Base-by-base conservation (phyloP, 2,888 invertebrate genomes). In the Hyalella azteca region DNA sequence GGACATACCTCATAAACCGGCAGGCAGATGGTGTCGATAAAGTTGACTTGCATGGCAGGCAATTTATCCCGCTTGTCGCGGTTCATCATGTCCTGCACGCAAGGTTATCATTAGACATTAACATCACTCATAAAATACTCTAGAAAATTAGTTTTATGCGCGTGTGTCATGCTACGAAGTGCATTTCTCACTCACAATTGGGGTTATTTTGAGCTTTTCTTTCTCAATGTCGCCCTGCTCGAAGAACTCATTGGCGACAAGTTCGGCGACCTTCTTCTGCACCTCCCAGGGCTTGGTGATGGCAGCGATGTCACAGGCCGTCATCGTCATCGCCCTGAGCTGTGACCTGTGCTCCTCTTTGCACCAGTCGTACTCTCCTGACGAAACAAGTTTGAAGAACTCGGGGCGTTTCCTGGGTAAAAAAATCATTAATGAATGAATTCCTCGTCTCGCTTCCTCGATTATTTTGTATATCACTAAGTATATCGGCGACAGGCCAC, bases 251-350 rank as follows among this genome's bases (percentile, higher is more conserved):
- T 87, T 87, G 3, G 89, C 88, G 1, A 89, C 89, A 5, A 89
- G 85, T 80, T 89, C 88, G 1, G 90, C 90, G 78, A 90, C 88
- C 82, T 95, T 91, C 86, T 94, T 92, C 88, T 96, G 96, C 78
- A 95, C 93, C 7, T 94, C 93, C 96, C 96, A 96, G 0, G 96
- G 96, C 88, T 96, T 97, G 78, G 95, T 95, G 87, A 96, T 96
- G 85, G 96, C 96, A 79, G 96, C 95, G 85, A 97, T 90, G 90
- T 97, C 96, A 89, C 96, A 96, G 50, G 95, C 95, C 39, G 96
- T 97, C 96, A 97, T 96, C 88, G 95, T 90, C 96, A 96, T 96
- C 15, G 94, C 95, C 40, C 96, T 91, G 78, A 95, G 89, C 81
- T 96, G 89, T 78, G 94, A 94, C 78, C 95, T 91, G 85, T 95